A percentile compares a stretch with the other conserved stretches of the same genome.
Evolutionary conservation across 2,113 vertebrate species (phyloP).

Genomic region (Climacteris rufus): DNA sequence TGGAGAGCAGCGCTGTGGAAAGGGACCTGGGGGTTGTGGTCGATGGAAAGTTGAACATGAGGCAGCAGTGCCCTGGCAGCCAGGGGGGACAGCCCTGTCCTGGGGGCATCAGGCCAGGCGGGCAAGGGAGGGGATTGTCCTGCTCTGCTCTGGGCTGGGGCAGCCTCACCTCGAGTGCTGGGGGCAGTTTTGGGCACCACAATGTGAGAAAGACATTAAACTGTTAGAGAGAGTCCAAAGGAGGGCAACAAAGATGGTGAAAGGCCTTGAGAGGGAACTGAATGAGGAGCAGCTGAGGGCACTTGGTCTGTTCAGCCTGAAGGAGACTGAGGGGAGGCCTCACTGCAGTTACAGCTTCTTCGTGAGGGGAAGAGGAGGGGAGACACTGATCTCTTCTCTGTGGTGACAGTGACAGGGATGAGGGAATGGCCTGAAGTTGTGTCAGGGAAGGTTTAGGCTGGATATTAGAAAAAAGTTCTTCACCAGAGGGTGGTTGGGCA

Average conservation of each 20-base stretch:
- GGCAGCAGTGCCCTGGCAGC: background rate
- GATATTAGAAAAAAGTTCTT: background rate
- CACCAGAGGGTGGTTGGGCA: background rate
- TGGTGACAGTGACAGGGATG: background rate
- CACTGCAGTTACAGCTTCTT: background rate
- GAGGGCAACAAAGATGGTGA: background rate
- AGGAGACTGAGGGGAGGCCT: background rate
- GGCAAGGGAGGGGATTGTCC: background rate
- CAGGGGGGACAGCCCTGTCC: background rate
- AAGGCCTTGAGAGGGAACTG: background rate
- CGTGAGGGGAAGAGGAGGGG: background rate
- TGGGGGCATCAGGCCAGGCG: background rate
- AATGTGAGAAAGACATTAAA: background rate
- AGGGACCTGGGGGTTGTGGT: background rate
- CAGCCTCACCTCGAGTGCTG: background rate
- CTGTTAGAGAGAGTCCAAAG: background rate
- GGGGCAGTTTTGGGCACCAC: background rate
- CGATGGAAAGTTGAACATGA: background rate
- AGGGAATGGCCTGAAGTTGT: background rate
- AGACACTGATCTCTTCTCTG: background rate
- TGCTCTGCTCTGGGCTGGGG: background rate
- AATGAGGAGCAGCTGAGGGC: background rate
- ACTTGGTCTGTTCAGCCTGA: background rate
- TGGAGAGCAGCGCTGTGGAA: background rate
- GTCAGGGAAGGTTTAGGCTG: background rate